Conservation (phyloP, 2,797 vertebrate genomes). For the Thamnophis elegans region DNA sequence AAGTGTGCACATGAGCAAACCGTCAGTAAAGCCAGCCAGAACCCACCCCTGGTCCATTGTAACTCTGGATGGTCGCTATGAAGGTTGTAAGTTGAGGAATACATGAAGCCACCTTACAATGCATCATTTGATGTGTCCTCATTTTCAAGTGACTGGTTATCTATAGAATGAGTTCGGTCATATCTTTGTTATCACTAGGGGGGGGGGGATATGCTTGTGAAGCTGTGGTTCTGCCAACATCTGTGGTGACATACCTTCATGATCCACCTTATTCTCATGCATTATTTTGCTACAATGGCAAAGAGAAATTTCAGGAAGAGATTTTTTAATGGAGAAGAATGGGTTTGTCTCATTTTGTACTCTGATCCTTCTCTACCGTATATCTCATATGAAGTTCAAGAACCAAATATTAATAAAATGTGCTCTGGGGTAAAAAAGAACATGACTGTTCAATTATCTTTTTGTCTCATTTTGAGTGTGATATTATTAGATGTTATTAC, state of each 20-base stretch:
- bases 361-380: background rate
- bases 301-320: background rate
- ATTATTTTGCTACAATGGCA: background rate
- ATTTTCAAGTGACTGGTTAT: background rate
- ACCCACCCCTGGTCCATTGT: too few relatives aligned
- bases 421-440: background rate
- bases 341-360: too few relatives aligned
- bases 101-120: background rate
- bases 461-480: background rate
- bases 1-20: too few relatives aligned
- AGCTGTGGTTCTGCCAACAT: background rate
- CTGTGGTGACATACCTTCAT: background rate
- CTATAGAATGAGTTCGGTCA: background rate
- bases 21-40: too few relatives aligned
- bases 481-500: background rate
- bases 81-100: too few relatives aligned
- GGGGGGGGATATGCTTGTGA: background rate
- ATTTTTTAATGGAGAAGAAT: background rate
- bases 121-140: background rate
- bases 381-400: background rate
- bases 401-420: background rate
- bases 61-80: too few relatives aligned
- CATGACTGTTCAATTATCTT: background rate
- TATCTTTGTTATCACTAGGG: background rate
- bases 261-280: background rate